phyloP scores from a whole-genome alignment of 2,888 invertebrate genomes.

The Tyria jacobaeae region DNA sequence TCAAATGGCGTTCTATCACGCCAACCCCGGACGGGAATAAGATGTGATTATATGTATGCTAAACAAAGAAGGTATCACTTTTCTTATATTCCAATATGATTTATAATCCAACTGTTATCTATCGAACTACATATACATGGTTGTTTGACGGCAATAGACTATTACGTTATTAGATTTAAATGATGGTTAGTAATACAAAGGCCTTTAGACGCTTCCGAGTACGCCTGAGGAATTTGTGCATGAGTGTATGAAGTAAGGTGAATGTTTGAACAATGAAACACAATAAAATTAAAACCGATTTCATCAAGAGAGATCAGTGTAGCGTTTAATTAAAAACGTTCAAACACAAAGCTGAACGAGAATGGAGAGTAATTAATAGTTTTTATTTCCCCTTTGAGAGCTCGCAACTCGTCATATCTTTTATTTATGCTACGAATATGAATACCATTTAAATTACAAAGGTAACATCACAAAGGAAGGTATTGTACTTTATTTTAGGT shows the following conservation, averaged over 20 bases:
- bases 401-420: slow-evolving; percentile 43
- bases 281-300: not conserved
- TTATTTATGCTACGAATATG: slow-evolving; percentile 26
- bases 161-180: no score
- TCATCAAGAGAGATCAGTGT: slow-evolving; percentile 46
- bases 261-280: not conserved
- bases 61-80: no score
- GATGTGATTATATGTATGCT: no score
- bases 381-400: slow-evolving; percentile 33
- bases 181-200: no score
- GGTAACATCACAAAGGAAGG: not conserved
- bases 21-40: no score
- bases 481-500: not conserved
- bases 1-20: no score
- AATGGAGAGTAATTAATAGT: slow-evolving; percentile 52
- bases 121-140: no score
- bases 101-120: no score
- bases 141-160: no score
- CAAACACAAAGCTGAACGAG: slow-evolving; percentile 52
- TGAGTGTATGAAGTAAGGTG: not conserved
- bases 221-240: no score
- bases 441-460: slow-evolving; percentile 5
- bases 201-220: no score
- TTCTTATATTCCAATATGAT: no score
- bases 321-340: slow-evolving; percentile 64